These are phyloP conservation scores for Nomada flava DNA, from an alignment of 2,888 invertebrate species.

Conservation along the genomic window DNA sequence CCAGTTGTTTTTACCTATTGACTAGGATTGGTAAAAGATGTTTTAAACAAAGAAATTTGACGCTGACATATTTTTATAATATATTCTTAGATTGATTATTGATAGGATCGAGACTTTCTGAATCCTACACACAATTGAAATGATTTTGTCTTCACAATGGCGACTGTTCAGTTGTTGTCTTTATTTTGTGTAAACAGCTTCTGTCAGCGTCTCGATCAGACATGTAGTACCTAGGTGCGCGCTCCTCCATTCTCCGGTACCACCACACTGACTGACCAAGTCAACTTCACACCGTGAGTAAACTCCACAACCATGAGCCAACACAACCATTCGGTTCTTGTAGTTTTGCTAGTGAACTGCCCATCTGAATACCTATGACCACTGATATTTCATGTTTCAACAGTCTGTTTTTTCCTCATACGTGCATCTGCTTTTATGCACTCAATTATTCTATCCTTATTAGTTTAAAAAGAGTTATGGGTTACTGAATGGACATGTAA, in stretches of 20 bases:
- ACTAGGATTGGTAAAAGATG: slow-evolving; percentile 61
- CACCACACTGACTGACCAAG: slow-evolving; percentile 82
- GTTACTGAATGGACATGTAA: slow-evolving; percentile 73
- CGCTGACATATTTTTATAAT: slow-evolving; percentile 70
- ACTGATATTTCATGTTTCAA: slow-evolving; percentile 72
- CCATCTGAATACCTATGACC: slow-evolving; percentile 75
- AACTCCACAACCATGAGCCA: slow-evolving; percentile 81
- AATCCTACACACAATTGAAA: slow-evolving; percentile 72
- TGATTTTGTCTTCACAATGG: slow-evolving; percentile 77
- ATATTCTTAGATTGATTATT: slow-evolving; percentile 66
- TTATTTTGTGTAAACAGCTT: slow-evolving; percentile 84
- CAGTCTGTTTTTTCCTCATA: slow-evolving; percentile 73
- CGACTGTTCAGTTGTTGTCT: slow-evolving; percentile 84
- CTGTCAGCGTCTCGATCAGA: slow-evolving; percentile 83
- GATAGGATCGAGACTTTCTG: slow-evolving; percentile 73
- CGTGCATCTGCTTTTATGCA: slow-evolving; percentile 75
- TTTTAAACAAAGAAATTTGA: slow-evolving; percentile 66
- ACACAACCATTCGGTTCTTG: slow-evolving; percentile 78
- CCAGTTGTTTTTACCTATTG: slow-evolving; percentile 55
- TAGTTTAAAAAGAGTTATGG: slow-evolving; percentile 69
- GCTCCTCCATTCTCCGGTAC: slow-evolving; percentile 82
- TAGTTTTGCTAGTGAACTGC: slow-evolving; percentile 76
- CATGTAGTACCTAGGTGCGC: slow-evolving; percentile 84
- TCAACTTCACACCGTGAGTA: slow-evolving; percentile 83
- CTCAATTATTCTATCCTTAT: slow-evolving; percentile 71